A percentile compares a stretch with the other conserved stretches of the same genome.
Evolutionary conservation across 2,888 invertebrate genomes (phyloP).

Genomic region (Danaus chrysippus): DNA sequence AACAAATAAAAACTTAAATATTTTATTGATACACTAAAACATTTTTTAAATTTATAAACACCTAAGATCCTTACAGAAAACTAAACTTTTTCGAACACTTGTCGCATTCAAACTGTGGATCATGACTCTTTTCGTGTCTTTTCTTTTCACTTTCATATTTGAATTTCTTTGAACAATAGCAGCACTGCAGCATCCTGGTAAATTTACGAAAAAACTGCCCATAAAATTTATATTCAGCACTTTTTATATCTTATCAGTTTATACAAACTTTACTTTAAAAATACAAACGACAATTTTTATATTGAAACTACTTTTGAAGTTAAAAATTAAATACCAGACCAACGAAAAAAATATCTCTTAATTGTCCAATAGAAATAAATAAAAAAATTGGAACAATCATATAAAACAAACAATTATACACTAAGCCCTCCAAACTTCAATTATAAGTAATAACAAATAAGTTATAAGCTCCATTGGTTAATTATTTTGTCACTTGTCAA

Average conservation of each 20-base stretch:
- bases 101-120: conserved; percentile 59
- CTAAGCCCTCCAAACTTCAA: too few relatives aligned
- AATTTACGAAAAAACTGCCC: conserved; percentile 2
- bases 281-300: neutral
- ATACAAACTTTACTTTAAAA: neutral
- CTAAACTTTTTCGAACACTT: conserved; percentile 69
- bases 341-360: too few relatives aligned
- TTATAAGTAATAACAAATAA: too few relatives aligned
- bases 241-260: conserved; percentile 10
- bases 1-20: neutral
- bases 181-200: conserved; percentile 43
- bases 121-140: conserved; percentile 67
- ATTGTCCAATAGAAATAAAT: too few relatives aligned
- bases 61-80: conserved; percentile 57
- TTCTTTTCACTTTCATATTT: conserved; percentile 66
- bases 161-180: conserved; percentile 58
- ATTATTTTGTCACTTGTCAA: too few relatives aligned
- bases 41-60: conserved; percentile 11
- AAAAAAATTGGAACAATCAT: too few relatives aligned
- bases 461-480: too few relatives aligned
- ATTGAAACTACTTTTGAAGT: neutral
- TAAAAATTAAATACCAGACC: neutral
- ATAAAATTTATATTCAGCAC: conserved; percentile 3
- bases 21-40: neutral
- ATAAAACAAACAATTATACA: too few relatives aligned